A percentile compares a stretch with the other conserved stretches of the same genome.
These are phyloP conservation scores for Lumbricus terrestris DNA, from an alignment of 2,888 invertebrate species.

Conservation along the genomic window DNA sequence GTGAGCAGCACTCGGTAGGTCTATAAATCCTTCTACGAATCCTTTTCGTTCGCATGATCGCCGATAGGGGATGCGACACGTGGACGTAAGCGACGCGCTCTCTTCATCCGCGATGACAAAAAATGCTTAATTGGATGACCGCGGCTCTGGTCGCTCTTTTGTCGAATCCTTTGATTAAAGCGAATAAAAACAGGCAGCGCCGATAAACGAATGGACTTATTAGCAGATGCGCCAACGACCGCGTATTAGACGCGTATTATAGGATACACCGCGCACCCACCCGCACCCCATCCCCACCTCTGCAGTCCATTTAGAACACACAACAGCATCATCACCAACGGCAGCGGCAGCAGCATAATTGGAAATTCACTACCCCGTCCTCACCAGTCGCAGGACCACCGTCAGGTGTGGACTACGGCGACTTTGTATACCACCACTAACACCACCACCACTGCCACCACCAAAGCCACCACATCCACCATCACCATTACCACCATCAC, in stretches of 20 bases:
- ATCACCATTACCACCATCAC: too few species aligned
- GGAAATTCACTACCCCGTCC: neutral
- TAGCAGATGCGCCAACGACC: neutral
- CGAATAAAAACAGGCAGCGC: neutral
- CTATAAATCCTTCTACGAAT: neutral
- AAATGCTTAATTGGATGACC: slow-evolving; percentile 3
- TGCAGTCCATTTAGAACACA: neutral
- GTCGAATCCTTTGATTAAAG: neutral
- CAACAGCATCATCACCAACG: neutral
- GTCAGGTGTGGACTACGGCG: neutral
- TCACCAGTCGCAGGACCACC: neutral
- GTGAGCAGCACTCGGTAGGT: neutral
- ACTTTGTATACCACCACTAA: neutral
- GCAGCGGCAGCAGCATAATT: neutral
- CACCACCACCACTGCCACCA: too few species aligned
- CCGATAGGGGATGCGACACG: neutral
- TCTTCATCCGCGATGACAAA: neutral
- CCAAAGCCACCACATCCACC: too few species aligned
- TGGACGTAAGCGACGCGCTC: too few species aligned
- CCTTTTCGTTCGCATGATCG: neutral
- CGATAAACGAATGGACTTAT: slow-evolving; percentile 3
- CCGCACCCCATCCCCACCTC: too few species aligned
- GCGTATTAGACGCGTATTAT: too few species aligned
- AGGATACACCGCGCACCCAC: too few species aligned
- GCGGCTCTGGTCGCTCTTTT: neutral